phyloP scores from a whole-genome alignment of 1,140 invertebrate genomes.

The Lepidurus couesii region DNA sequence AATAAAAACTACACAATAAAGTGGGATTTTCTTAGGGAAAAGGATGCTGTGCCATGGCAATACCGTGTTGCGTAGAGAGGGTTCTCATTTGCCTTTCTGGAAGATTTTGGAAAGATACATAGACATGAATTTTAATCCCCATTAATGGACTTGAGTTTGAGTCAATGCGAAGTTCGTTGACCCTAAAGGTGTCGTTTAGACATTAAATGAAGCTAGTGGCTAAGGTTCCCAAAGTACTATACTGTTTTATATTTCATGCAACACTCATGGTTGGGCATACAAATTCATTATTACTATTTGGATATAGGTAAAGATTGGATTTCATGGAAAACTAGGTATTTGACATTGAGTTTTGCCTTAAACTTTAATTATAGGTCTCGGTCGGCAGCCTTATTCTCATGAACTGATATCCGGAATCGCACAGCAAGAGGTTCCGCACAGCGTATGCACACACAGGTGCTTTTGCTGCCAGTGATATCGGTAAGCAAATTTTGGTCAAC shows the following conservation, averaged over 20 bases:
- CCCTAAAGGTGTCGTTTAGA: too few relatives aligned
- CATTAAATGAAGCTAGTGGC: too few relatives aligned
- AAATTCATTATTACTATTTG: too few relatives aligned
- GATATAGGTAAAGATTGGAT: background rate
- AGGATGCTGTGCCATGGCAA: background rate
- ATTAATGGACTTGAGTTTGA: background rate
- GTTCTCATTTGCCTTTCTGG: conserved; percentile 12
- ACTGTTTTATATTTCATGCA: too few relatives aligned
- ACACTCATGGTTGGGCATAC: too few relatives aligned
- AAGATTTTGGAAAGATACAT: background rate
- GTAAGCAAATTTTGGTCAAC: conserved; percentile 2
- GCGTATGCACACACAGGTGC: background rate
- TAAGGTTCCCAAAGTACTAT: too few relatives aligned
- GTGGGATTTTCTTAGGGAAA: background rate
- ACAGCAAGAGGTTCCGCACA: background rate
- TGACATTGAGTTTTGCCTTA: background rate
- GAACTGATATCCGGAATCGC: background rate
- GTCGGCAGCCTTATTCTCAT: too few relatives aligned
- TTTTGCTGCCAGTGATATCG: background rate
- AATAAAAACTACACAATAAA: background rate
- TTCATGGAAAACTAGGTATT: background rate
- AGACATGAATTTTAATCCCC: background rate
- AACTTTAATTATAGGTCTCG: background rate
- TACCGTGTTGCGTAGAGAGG: too few relatives aligned
- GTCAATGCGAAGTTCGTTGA: too few relatives aligned